phyloP scores from a whole-genome alignment of 92 coral and sea anemone genomes.

The Epizoanthus fatuus region DNA sequence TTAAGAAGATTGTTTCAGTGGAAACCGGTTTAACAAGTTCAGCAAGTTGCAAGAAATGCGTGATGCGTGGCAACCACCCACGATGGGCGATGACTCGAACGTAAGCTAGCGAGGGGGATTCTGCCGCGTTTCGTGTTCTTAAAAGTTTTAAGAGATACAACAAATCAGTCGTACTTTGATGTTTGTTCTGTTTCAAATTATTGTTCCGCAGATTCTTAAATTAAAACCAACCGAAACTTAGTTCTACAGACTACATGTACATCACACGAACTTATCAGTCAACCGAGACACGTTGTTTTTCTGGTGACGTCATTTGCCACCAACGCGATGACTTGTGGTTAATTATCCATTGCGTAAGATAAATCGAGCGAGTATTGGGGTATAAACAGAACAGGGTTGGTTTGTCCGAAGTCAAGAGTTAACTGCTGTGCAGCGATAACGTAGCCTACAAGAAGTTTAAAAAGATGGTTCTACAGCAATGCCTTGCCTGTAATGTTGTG shows the following conservation, averaged over 20 bases:
- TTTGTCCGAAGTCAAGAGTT: not conserved
- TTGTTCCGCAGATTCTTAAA: not conserved
- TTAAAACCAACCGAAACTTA: not conserved
- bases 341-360: conserved; percentile 17
- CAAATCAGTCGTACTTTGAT: not conserved
- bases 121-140: no score
- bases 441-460: not conserved
- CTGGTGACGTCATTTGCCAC: conserved; percentile 29
- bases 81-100: not conserved
- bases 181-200: not conserved
- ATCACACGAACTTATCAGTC: not conserved
- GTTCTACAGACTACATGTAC: not conserved
- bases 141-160: not conserved
- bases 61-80: not conserved
- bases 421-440: not conserved
- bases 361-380: conserved; percentile 20
- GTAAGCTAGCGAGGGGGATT: not conserved
- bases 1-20: no score
- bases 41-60: not conserved
- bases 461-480: conserved; percentile 24
- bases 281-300: not conserved
- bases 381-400: not conserved
- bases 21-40: conserved; percentile 5
- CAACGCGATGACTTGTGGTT: conserved; percentile 29
- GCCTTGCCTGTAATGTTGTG: conserved; percentile 29